phyloP scores from a whole-genome alignment of 2,888 invertebrate species.

The Caenorhabditis parvicauda region DNA sequence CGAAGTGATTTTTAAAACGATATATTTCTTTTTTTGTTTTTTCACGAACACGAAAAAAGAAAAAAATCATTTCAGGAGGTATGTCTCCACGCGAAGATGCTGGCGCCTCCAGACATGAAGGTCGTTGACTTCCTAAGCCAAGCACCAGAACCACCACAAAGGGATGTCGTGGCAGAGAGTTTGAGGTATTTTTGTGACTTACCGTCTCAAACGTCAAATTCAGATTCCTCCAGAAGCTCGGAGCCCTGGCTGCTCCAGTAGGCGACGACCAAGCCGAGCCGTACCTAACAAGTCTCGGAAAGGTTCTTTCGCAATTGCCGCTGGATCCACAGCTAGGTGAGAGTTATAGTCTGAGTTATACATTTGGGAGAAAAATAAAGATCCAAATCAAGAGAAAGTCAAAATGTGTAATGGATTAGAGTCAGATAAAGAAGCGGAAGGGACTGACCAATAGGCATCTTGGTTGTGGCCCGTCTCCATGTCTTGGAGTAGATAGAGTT shows the following conservation, averaged over 20 bases:
- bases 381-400: too few relatives aligned
- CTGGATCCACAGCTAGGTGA: slow-evolving; percentile 82
- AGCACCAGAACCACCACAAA: slow-evolving; percentile 83
- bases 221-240: slow-evolving; percentile 6
- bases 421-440: too few relatives aligned
- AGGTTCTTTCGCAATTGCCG: slow-evolving; percentile 84
- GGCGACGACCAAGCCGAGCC: slow-evolving; percentile 31
- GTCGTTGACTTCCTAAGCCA: slow-evolving; percentile 80
- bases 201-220: too few relatives aligned
- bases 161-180: slow-evolving; percentile 76
- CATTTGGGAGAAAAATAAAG: too few relatives aligned
- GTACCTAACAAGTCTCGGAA: slow-evolving; percentile 52
- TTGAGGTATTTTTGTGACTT: slow-evolving; percentile 68
- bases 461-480: too few relatives aligned
- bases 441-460: too few relatives aligned
- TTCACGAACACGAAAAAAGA: too few relatives aligned
- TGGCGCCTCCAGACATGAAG: slow-evolving; percentile 75
- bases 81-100: slow-evolving; percentile 76
- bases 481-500: too few relatives aligned
- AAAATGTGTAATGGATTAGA: too few relatives aligned
- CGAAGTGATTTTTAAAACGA: too few relatives aligned
- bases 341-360: slow-evolving; percentile 73
- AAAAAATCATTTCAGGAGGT: slow-evolving; percentile 41
- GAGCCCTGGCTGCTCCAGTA: slow-evolving; percentile 2
- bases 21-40: too few relatives aligned